These are phyloP conservation scores for human DNA, from an alignment of 2,113 vertebrate genomes.

Conservation along the genomic window DNA sequence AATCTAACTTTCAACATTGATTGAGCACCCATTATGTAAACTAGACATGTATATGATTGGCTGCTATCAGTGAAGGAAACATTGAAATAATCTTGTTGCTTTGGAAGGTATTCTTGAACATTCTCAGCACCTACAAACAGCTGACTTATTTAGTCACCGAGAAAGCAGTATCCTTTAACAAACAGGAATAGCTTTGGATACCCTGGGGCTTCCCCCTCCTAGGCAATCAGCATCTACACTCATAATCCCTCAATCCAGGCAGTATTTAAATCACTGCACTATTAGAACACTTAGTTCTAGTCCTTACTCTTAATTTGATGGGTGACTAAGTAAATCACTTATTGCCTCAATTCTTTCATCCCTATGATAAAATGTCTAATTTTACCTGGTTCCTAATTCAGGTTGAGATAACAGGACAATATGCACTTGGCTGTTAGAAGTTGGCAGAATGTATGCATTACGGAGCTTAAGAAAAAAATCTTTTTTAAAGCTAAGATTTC, in stretches of 20 bases:
- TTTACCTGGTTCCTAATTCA: background rate
- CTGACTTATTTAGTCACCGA: background rate
- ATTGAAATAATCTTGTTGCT: conserved; percentile 17
- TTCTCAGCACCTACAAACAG: conserved; percentile 25
- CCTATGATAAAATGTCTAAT: conserved; percentile 31
- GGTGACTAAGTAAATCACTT: background rate
- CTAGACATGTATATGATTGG: background rate
- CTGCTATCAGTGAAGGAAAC: background rate
- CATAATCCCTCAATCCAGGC: background rate
- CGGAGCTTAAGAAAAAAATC: background rate
- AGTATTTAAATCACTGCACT: conserved; percentile 24
- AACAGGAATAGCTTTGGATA: background rate
- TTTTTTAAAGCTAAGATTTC: conserved; percentile 42
- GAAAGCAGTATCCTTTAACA: conserved; percentile 22
- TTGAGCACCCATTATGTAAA: background rate
- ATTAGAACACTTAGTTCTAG: background rate
- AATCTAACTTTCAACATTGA: background rate
- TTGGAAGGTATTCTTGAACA: conserved; percentile 5
- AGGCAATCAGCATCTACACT: background rate
- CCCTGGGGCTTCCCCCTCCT: background rate
- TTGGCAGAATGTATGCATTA: background rate
- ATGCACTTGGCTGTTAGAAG: background rate
- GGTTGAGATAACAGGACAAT: background rate
- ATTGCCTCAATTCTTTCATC: conserved; percentile 22
- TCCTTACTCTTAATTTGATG: background rate